Evolutionary conservation across 2,888 invertebrate species (phyloP), one percentile per base, ranked within the genome.

Genomic region (Melangyna quadrimaculata): DNA sequence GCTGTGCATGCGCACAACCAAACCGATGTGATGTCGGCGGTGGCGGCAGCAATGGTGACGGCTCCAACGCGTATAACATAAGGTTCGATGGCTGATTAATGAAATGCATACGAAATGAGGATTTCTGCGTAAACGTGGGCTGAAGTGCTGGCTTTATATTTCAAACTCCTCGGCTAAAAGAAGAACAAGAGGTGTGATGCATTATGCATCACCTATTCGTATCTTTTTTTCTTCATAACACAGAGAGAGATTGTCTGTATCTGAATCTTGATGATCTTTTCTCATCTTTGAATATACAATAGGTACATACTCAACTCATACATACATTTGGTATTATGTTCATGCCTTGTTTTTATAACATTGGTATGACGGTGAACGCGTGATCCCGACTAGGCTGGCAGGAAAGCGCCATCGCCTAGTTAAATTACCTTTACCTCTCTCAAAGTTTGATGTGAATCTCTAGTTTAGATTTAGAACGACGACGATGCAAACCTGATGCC

Each of bases 91-190:
- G 45, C 86, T 86, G 80, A 78, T 86, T 83, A 87, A 87, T 90
- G 89, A 90, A 90, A 89, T 89, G 89, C 90, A 89, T 90, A 90
- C 88, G 88, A 89, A 90, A 90, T 89, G 89, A 89, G 89, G 79
- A 87, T 87, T 88, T 87, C 87, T 88, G 88, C 83, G 78, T 83
- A 78, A 83, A 83, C 70, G 79, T 83, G 79, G 83, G 79, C 83
- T 67, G 70, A n/a, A 35, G 57, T 24, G 59, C 48, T 61, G 48
- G 59, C 29, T 51, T 59, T 43, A 32, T 43, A 32, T 32, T 45
- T 24, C 14, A 40, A 43, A 67, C 55, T 55, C 19, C 55, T 55
- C 19, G 53, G 22, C 5, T 40, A 43, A 65, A 48, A 43, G n/a
- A 63, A 55, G 53, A 78, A 69, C 43, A 61, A 55, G 77, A 71